Conservation (phyloP, 2,888 invertebrate genomes). For the Xylophagus ater region DNA sequence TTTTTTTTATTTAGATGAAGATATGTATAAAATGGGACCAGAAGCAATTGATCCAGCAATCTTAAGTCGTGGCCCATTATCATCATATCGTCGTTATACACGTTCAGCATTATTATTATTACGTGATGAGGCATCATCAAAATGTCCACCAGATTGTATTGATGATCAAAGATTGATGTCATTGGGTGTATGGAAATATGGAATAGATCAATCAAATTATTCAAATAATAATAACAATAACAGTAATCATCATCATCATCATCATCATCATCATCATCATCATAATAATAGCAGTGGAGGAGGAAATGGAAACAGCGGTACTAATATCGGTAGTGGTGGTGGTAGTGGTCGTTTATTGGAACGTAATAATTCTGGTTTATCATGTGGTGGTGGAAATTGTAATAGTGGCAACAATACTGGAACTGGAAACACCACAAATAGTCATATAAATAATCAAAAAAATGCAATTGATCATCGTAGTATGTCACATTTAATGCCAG, state of each 20-base stretch:
- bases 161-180: slow-evolving; percentile 38
- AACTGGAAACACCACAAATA: slow-evolving; percentile 1
- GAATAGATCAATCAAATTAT: slow-evolving; percentile 42
- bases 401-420: slow-evolving; percentile 14
- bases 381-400: not conserved
- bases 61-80: slow-evolving; percentile 40
- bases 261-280: slow-evolving; percentile 5
- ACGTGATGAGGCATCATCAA: slow-evolving; percentile 57
- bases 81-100: slow-evolving; percentile 42
- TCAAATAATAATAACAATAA: slow-evolving; percentile 38
- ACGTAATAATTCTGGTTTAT: not conserved
- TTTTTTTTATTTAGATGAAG: slow-evolving; percentile 16
- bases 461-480: slow-evolving; percentile 32
- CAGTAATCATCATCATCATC: slow-evolving; percentile 2
- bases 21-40: slow-evolving; percentile 18
- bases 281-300: slow-evolving; percentile 2
- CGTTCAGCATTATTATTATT: slow-evolving; percentile 62
- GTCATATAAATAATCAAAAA: slow-evolving; percentile 19
- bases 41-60: slow-evolving; percentile 46
- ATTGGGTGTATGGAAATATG: slow-evolving; percentile 41
- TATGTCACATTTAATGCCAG: slow-evolving; percentile 37
- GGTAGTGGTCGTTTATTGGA: not conserved
- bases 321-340: not conserved
- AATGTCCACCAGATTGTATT: slow-evolving; percentile 58
- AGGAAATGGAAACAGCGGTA: slow-evolving; percentile 4